Base-by-base conservation (phyloP, 2,113 vertebrate genomes). In the Oophaga pumilio region DNA sequence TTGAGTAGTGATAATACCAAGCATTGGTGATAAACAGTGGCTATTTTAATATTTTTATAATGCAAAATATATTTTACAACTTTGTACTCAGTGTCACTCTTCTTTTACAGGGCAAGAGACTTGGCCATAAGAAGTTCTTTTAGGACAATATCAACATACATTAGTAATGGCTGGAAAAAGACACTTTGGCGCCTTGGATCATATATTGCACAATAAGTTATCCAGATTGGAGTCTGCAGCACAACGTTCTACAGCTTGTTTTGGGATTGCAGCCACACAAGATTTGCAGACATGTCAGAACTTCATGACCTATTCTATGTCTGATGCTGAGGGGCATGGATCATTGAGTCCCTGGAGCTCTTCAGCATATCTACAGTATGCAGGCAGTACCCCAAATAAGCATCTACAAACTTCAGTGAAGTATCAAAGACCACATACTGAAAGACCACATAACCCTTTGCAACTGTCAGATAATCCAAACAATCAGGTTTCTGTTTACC, bases 81-180 rank as follows among this genome's bases (percentile, higher is more conserved):
- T 52, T 9, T 2, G 18, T 60, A 20, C 74, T n/a, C 1, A 76
- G n/a, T 43, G 7, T 84, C 18, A 10, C 60, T 85, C 43, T 80
- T 80, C 28, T 53, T 24, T 82, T 82, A 10, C 69, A 87, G 86
- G 69, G 57, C 26, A 76, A 66, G 85, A 15, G 33, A n/a, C 28
- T 50, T 66, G n/a, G 14, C 57, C 17, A 20, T 52, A 87, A 12
- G 5, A 13, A 15, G 52, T 74, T 8, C 43, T 76, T n/a, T 11
- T 53, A 7, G 50, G 11, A 13, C 52, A 18, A 22, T 22, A 76
- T 49, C 24, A 33, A 76, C 13, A 33, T 52, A 52, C n/a, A 49
- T 64, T 82, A 76, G 89, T 89, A 86, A 98, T 97, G 97, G 96
- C 93, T 17, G 95, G 93, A 15, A 96, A 97, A 80, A 91, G 92